phyloP scores from a whole-genome alignment of 2,888 invertebrate species.

The Himalopsyche tibetana region DNA sequence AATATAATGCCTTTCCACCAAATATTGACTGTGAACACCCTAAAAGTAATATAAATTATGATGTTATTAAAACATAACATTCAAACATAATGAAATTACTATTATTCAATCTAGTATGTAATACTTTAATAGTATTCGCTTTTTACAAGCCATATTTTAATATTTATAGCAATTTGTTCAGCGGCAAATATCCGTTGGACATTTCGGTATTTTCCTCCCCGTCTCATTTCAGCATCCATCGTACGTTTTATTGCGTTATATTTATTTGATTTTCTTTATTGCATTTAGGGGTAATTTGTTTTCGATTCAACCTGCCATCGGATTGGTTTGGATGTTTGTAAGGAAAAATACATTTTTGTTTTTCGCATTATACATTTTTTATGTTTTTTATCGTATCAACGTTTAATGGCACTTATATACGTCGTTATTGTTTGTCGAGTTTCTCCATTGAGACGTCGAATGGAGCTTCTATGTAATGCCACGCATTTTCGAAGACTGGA shows the following conservation, averaged over 20 bases:
- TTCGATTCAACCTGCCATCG: constrained; percentile 49
- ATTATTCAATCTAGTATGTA: too few species aligned
- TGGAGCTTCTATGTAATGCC: too few species aligned
- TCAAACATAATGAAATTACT: too few species aligned
- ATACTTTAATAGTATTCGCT: too few species aligned
- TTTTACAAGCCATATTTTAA: too few species aligned
- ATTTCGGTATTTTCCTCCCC: constrained; percentile 1
- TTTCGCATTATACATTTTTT: constrained; percentile 36
- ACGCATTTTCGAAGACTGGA: background rate
- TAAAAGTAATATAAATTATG: too few species aligned
- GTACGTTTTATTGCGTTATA: constrained; percentile 54
- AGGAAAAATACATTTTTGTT: background rate
- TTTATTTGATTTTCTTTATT: constrained; percentile 61
- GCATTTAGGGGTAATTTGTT: constrained; percentile 57
- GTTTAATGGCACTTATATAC: constrained; percentile 9
- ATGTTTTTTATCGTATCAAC: constrained; percentile 2
- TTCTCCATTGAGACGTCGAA: background rate
- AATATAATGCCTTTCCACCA: too few species aligned
- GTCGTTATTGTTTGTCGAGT: background rate
- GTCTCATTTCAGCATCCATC: constrained; percentile 17
- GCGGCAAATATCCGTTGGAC: background rate
- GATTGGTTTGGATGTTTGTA: background rate
- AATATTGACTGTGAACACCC: too few species aligned
- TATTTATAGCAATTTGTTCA: too few species aligned
- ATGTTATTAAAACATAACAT: too few species aligned